These are phyloP conservation scores for Meloidogyne chitwoodi DNA, from an alignment of 1,140 invertebrate species.

Conservation along the genomic window DNA sequence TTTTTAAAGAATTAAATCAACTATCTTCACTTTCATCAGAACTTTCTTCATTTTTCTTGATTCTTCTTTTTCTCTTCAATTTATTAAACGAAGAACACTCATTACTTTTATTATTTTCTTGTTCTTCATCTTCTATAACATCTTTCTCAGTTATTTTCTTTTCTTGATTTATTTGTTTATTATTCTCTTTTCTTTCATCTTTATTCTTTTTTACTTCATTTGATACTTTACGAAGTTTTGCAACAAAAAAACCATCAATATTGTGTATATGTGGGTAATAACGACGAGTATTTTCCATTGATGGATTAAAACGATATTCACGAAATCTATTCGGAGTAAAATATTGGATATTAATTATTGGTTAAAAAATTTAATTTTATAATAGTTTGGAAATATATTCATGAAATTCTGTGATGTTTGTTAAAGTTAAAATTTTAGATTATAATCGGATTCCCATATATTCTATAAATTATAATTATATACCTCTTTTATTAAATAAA, in stretches of 20 bases:
- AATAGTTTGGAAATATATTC: too few relatives aligned
- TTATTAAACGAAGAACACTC: background rate
- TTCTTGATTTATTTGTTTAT: conserved; percentile 5
- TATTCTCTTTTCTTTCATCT: background rate
- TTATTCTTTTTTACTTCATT: conserved; percentile 35
- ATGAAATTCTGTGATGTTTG: too few relatives aligned
- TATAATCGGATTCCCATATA: too few relatives aligned
- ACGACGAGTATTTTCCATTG: conserved; percentile 78
- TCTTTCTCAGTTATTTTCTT: background rate
- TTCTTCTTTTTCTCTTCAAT: too few relatives aligned
- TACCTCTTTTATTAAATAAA: background rate
- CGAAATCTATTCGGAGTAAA: conserved; percentile 65
- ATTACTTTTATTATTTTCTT: background rate
- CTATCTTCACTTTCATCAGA: too few relatives aligned
- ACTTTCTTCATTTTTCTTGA: too few relatives aligned
- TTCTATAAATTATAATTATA: too few relatives aligned
- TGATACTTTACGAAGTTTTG: conserved; percentile 71
- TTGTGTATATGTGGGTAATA: conserved; percentile 98
- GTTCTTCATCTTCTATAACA: background rate
- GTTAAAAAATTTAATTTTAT: too few relatives aligned
- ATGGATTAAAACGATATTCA: conserved; percentile 75
- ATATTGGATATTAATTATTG: too few relatives aligned
- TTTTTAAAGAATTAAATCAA: too few relatives aligned
- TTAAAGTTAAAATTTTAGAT: too few relatives aligned
- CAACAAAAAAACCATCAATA: conserved; percentile 99